Evolutionary conservation across 2,888 invertebrate genomes (phyloP), one percentile per base, ranked within the genome.

Genomic region (Argyra leucocephala): DNA sequence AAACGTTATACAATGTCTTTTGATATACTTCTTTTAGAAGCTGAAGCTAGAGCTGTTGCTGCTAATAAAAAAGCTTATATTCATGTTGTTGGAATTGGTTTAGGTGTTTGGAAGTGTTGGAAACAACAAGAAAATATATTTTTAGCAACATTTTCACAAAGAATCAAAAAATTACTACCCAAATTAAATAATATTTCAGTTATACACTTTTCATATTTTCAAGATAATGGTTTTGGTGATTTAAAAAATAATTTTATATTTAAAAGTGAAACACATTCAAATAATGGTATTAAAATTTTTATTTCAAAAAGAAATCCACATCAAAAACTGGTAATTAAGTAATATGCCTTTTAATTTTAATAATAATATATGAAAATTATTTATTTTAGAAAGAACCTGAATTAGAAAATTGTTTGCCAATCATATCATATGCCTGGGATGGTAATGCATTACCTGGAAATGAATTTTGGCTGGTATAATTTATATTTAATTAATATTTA

Each of bases 401-500:
- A 31, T 26, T 21, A 26, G 77, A 73, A 22, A 81, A 83, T 65
- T 83, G 82, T 68, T 73, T 84, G 12, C 76, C 88, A 22, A 83
- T 88, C 0, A 84, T 87, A 36, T 87, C 86, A 0, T 89, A 88
- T 72, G 86, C 89, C 0, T 87, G 88, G 86, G 88, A 89, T 73
- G 85, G 87, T 7, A 89, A 89, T 72, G 84, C 89, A 0, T 81
- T 86, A 66, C 88, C 89, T 1, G 89, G 88, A 61, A 89, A 89
- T 71, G 89, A 89, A 72, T 89, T 86, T 74, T 89, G 89, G 89
- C 75, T 76, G 70, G 83, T 82, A 65, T 18, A 18, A 1, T 48
- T 48, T 12, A 18, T 3, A 5, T 18, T 48, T 15, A 18, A 48
- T 9, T 1, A 37, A 48, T 48, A n/a, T 61, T 22, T 61, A 21